Conservation (phyloP, 2,888 invertebrate genomes). For the Plagodis pulveraria region DNA sequence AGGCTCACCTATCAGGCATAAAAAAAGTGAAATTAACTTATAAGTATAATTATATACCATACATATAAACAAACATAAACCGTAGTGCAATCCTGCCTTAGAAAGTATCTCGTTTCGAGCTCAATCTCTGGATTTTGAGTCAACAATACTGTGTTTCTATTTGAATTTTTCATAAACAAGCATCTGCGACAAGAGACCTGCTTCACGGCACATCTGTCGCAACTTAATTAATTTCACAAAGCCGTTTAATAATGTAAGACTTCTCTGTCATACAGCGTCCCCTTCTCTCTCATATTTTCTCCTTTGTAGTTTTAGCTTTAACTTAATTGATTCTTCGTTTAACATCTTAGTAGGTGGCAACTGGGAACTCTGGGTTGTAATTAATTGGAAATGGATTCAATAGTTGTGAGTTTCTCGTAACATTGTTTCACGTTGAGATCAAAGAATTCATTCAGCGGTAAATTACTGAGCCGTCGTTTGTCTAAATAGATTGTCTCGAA, state of each 20-base stretch:
- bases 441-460: background rate
- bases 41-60: too few species aligned
- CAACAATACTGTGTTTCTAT: constrained; percentile 27
- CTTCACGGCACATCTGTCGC: constrained; percentile 32
- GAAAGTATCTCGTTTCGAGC: background rate
- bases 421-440: constrained; percentile 2
- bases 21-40: too few species aligned
- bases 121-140: constrained; percentile 2
- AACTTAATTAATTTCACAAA: constrained; percentile 38
- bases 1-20: too few species aligned
- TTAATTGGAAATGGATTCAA: constrained; percentile 16
- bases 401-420: background rate
- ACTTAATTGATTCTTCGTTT: constrained; percentile 15
- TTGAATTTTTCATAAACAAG: constrained; percentile 43
- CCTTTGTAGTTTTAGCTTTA: constrained; percentile 16
- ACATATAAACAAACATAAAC: too few species aligned
- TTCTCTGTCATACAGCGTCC: background rate
- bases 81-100: background rate
- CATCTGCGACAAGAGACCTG: constrained; percentile 29
- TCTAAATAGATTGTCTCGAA: too few species aligned
- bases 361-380: constrained; percentile 4
- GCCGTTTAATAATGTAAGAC: constrained; percentile 21
- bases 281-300: background rate
- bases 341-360: constrained; percentile 13
- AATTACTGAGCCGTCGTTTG: background rate